Percentiles rank a stretch among this genome's conserved stretches.
Evolutionary conservation across 2,797 vertebrate genomes (phyloP).

Genomic region (Leptodactylus fallax): DNA sequence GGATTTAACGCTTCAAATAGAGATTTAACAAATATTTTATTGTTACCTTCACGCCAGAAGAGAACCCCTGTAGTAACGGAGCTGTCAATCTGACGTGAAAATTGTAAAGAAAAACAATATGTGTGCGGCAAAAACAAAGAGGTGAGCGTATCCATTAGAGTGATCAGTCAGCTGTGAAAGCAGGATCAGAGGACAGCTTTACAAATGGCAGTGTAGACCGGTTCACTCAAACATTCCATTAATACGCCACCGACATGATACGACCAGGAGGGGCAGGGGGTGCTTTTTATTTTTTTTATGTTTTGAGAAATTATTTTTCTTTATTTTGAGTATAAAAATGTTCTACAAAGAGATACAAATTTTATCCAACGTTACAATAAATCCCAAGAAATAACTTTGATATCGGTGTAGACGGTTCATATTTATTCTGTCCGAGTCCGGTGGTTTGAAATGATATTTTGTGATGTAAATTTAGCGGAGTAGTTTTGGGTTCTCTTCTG

Average conservation of each 20-base stretch:
- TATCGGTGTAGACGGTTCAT: slow-evolving; percentile 20
- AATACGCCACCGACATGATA: slow-evolving; percentile 18
- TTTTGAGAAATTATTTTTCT: slow-evolving; percentile 6
- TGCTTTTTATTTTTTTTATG: not conserved
- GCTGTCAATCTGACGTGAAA: slow-evolving; percentile 41
- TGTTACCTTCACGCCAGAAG: not conserved
- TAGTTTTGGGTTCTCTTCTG: slow-evolving; percentile 4
- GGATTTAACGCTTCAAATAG: not conserved
- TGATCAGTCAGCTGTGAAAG: slow-evolving; percentile 37
- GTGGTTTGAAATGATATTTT: slow-evolving; percentile 43
- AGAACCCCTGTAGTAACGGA: not conserved
- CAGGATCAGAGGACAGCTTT: slow-evolving; percentile 11
- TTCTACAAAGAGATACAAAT: not conserved
- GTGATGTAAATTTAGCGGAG: slow-evolving; percentile 33
- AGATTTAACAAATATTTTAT: slow-evolving; percentile 28
- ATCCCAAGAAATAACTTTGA: slow-evolving; percentile 27
- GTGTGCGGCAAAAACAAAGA: slow-evolving; percentile 26
- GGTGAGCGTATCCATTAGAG: slow-evolving; percentile 54
- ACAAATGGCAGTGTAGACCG: slow-evolving; percentile 47
- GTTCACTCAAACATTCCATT: slow-evolving; percentile 43
- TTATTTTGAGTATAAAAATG: slow-evolving; percentile 28
- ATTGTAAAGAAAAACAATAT: slow-evolving; percentile 53
- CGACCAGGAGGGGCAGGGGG: not conserved
- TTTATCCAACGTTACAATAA: slow-evolving; percentile 8
- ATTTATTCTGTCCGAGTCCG: slow-evolving; percentile 46